These are phyloP conservation scores for Scaptodrosophila latifasciaeformis DNA, from an alignment of 2,888 invertebrate species.

Conservation along the genomic window DNA sequence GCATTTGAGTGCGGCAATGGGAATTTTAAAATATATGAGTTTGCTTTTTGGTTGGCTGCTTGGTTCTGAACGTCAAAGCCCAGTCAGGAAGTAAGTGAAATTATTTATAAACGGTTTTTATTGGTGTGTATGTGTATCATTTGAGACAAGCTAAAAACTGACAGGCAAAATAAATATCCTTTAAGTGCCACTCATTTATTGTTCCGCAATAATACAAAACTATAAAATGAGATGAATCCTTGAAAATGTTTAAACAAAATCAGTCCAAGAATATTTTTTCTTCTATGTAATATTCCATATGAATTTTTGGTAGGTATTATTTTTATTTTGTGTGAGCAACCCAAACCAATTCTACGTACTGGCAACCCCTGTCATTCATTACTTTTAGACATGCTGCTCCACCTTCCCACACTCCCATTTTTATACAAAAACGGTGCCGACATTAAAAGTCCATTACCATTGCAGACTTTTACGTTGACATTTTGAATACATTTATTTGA, in stretches of 20 bases:
- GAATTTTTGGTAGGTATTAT: no score
- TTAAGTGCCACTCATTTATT: slow-evolving; percentile 56
- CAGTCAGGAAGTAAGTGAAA: slow-evolving; percentile 56
- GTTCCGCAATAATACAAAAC: no score
- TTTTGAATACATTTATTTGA: slow-evolving; percentile 25
- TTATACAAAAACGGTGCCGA: slow-evolving; percentile 37
- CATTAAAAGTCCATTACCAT: slow-evolving; percentile 65
- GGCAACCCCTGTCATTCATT: no score
- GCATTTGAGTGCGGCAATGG: slow-evolving; percentile 3
- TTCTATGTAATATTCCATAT: no score
- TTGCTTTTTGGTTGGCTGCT: slow-evolving; percentile 44
- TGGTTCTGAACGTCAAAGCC: slow-evolving; percentile 48
- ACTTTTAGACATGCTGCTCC: no score
- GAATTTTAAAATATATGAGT: slow-evolving; percentile 50
- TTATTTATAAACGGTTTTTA: slow-evolving; percentile 61
- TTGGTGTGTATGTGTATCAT: slow-evolving; percentile 36
- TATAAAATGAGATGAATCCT: no score
- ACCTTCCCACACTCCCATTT: background rate
- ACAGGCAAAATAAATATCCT: slow-evolving; percentile 35
- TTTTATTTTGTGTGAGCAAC: background rate
- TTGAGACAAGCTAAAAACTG: slow-evolving; percentile 52
- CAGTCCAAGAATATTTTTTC: no score
- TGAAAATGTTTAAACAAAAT: no score
- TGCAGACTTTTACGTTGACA: slow-evolving; percentile 39
- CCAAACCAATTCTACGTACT: background rate